Evolutionary conservation across 2,888 invertebrate genomes (phyloP).

Genomic region (Cybosia mesomella): DNA sequence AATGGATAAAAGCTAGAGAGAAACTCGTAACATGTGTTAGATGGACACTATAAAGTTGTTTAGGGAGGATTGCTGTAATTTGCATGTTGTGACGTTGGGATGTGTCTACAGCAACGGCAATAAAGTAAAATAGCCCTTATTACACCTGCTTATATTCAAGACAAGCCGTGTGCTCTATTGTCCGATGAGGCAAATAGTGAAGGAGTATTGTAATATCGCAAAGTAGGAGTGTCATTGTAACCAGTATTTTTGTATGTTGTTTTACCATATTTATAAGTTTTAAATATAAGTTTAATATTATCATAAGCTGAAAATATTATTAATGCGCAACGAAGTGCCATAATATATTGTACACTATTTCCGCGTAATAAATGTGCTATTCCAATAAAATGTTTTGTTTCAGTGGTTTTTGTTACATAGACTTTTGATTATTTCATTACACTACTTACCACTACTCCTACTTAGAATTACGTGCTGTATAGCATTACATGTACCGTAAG

Average conservation of each 20-base stretch:
- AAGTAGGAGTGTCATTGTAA: slow-evolving; percentile 58
- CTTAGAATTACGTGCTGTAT: too few relatives aligned
- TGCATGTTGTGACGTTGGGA: not conserved
- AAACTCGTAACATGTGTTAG: slow-evolving; percentile 11
- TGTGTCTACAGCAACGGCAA: not conserved
- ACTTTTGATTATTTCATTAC: too few relatives aligned
- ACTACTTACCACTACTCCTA: too few relatives aligned
- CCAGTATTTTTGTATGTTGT: slow-evolving; percentile 73
- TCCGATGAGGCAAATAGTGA: not conserved
- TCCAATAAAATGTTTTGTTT: slow-evolving; percentile 41
- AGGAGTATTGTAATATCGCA: slow-evolving; percentile 13
- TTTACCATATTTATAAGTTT: slow-evolving; percentile 60
- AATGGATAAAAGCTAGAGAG: slow-evolving; percentile 37
- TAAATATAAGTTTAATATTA: slow-evolving; percentile 50
- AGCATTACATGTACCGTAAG: too few relatives aligned
- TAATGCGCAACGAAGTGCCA: slow-evolving; percentile 78
- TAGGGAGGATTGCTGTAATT: not conserved
- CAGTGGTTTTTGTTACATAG: not conserved
- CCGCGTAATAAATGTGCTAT: slow-evolving; percentile 65
- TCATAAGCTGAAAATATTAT: slow-evolving; percentile 49
- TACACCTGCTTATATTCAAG: not conserved
- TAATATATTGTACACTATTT: slow-evolving; percentile 72
- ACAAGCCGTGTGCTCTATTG: slow-evolving; percentile 1
- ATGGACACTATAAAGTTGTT: slow-evolving; percentile 5
- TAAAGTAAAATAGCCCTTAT: slow-evolving; percentile 1